These are phyloP conservation scores for Clusia tigrina DNA, from an alignment of 2,888 invertebrate species.

Conservation along the genomic window DNA sequence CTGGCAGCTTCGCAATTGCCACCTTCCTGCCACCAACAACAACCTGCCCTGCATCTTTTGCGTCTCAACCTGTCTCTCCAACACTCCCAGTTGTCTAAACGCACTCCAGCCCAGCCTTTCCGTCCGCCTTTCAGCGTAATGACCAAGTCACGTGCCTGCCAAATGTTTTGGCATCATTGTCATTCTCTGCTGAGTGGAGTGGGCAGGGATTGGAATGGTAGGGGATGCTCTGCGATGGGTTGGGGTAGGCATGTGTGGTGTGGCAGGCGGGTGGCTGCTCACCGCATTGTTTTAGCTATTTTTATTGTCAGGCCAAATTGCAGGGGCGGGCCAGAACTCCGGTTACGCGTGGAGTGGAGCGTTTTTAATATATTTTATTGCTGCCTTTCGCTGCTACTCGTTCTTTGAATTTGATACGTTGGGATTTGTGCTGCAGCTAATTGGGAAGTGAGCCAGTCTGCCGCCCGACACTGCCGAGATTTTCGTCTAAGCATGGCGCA, in stretches of 20 bases:
- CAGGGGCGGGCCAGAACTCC: not conserved
- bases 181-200: not conserved
- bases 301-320: slow-evolving; percentile 50
- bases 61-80: slow-evolving; percentile 1
- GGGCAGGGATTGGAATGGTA: slow-evolving; percentile 11
- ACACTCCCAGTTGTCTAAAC: slow-evolving; percentile 10
- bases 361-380: slow-evolving; percentile 56
- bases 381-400: slow-evolving; percentile 35
- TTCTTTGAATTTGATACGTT: slow-evolving; percentile 28
- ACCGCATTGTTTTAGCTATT: slow-evolving; percentile 45
- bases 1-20: slow-evolving; percentile 35
- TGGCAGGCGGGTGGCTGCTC: slow-evolving; percentile 17
- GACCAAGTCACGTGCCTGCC: slow-evolving; percentile 59
- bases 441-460: slow-evolving; percentile 19
- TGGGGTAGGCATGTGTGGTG: too few relatives aligned
- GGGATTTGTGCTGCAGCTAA: slow-evolving; percentile 18
- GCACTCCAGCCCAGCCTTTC: slow-evolving; percentile 15
- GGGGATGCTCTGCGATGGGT: not conserved
- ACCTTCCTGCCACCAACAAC: too few relatives aligned
- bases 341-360: slow-evolving; percentile 33
- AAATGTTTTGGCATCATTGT: slow-evolving; percentile 45
- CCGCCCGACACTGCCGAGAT: too few relatives aligned
- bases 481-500: not conserved
- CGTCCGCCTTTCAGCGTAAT: slow-evolving; percentile 50
- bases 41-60: not conserved